These are phyloP conservation scores for Parapsyche elsis DNA, from an alignment of 1,140 invertebrate species.

Conservation along the genomic window DNA sequence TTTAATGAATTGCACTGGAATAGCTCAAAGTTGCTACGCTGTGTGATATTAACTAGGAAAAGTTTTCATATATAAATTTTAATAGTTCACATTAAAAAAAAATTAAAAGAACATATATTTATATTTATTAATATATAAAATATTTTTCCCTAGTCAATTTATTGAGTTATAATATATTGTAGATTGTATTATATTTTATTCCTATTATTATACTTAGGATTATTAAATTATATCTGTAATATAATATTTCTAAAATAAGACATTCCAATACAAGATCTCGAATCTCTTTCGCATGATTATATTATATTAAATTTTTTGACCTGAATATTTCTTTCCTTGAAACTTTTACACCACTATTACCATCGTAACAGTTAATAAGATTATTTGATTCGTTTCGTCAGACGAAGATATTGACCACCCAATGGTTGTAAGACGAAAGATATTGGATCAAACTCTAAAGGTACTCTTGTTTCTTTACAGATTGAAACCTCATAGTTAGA, in stretches of 20 bases:
- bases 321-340: too few relatives aligned
- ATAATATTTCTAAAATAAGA: neutral
- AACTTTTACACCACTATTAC: too few relatives aligned
- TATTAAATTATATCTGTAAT: neutral
- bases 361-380: too few relatives aligned
- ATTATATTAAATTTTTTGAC: too few relatives aligned
- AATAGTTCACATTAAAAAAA: neutral
- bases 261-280: too few relatives aligned
- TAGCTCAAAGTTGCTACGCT: neutral
- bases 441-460: constrained; percentile 52
- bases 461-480: constrained; percentile 58
- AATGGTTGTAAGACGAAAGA: constrained; percentile 32
- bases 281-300: too few relatives aligned
- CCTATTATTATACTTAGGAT: too few relatives aligned
- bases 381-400: neutral
- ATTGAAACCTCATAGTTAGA: constrained; percentile 59
- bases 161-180: neutral
- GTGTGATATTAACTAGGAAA: constrained; percentile 7
- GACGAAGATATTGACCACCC: neutral
- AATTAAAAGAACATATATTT: constrained; percentile 3
- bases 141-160: constrained; percentile 28
- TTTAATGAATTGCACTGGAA: too few relatives aligned
- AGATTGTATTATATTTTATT: neutral
- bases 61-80: too few relatives aligned
- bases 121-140: neutral